phyloP scores from a whole-genome alignment of 2,888 invertebrate genomes.

The Podabrus alpinus region DNA sequence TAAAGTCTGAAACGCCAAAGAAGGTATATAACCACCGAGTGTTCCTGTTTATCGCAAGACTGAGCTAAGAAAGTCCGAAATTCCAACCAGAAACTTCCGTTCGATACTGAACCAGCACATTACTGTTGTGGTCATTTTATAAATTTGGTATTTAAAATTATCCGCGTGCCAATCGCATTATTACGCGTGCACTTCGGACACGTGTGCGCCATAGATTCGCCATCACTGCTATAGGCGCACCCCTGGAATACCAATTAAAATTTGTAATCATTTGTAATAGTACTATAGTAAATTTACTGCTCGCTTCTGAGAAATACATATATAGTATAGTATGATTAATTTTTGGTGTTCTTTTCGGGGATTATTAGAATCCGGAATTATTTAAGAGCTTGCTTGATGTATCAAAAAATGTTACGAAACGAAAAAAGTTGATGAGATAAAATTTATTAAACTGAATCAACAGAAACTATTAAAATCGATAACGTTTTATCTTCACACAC shows the following conservation, averaged over 20 bases:
- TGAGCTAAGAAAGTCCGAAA: too few relatives aligned
- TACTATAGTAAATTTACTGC: background rate
- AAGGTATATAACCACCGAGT: too few relatives aligned
- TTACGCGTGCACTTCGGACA: background rate
- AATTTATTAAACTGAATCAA: background rate
- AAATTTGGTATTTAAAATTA: background rate
- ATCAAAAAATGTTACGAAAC: background rate
- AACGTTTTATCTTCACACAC: background rate
- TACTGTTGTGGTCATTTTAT: background rate
- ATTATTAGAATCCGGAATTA: background rate
- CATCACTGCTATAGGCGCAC: background rate
- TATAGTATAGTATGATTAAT: background rate
- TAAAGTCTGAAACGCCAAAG: too few relatives aligned
- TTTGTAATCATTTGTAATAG: background rate
- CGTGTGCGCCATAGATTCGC: background rate
- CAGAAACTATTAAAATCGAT: background rate
- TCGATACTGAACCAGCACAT: background rate
- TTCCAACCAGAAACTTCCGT: background rate
- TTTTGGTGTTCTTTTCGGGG: background rate
- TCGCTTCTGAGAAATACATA: background rate
- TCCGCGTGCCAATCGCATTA: background rate
- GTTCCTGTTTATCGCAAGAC: too few relatives aligned
- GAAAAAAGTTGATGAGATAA: background rate
- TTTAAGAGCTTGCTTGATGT: background rate
- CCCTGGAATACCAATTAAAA: background rate